Conservation (phyloP, 2,888 invertebrate species). For the Slavum lentiscoides region DNA sequence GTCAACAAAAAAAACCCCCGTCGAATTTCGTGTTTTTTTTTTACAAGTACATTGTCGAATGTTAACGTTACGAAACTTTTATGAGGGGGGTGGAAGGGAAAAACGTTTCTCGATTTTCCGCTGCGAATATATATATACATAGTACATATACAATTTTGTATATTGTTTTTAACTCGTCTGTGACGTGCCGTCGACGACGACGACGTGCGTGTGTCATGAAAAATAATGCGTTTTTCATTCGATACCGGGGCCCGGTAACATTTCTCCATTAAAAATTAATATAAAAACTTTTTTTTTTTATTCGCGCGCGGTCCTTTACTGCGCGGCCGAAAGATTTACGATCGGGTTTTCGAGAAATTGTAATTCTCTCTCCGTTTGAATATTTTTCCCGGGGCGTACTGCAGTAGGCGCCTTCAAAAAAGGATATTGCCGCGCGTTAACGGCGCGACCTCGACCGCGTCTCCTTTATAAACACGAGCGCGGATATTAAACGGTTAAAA, state of each 20-base stretch:
- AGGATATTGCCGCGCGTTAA: slow-evolving; percentile 1
- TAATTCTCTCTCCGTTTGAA: slow-evolving; percentile 31
- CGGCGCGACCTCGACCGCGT: background rate
- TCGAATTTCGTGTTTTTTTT: background rate
- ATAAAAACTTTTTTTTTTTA: slow-evolving; percentile 45
- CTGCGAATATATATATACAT: background rate
- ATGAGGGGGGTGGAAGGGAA: background rate
- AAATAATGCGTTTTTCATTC: slow-evolving; percentile 32
- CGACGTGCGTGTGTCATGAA: background rate
- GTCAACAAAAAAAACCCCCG: no score
- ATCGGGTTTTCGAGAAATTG: slow-evolving; percentile 29
- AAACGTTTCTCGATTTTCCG: background rate
- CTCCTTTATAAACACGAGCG: background rate
- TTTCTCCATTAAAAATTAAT: slow-evolving; percentile 48
- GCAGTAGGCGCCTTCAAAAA: slow-evolving; percentile 26
- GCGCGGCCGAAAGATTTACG: slow-evolving; percentile 27
- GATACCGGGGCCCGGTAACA: slow-evolving; percentile 9
- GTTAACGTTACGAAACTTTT: background rate
- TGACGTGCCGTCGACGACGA: background rate
- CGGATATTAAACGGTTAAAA: slow-evolving; percentile 21
- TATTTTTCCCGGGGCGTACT: slow-evolving; percentile 5
- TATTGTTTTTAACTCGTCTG: background rate
- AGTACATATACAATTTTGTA: background rate
- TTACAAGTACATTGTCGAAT: background rate
- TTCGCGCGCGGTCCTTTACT: slow-evolving; percentile 13